phyloP scores from a whole-genome alignment of 2,888 invertebrate genomes.

The Mechanitis mazaeus region DNA sequence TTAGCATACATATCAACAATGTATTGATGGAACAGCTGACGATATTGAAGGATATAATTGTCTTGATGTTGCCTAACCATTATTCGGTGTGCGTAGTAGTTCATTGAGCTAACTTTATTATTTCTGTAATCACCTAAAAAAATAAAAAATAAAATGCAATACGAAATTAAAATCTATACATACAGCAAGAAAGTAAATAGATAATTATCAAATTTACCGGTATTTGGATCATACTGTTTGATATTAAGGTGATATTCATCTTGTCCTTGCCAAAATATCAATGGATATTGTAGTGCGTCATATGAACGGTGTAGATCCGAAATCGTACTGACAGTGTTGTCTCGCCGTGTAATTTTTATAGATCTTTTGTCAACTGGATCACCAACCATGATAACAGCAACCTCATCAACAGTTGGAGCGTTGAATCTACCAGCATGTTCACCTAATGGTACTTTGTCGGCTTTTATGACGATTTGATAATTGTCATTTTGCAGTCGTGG shows the following conservation, averaged over 20 bases:
- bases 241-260: constrained; percentile 30
- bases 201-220: constrained; percentile 30
- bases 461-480: constrained; percentile 26
- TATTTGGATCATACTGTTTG: constrained; percentile 28
- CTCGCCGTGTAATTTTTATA: constrained; percentile 25
- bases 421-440: constrained; percentile 33
- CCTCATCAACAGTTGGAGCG: constrained; percentile 35
- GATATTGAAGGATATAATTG: constrained; percentile 32
- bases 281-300: constrained; percentile 15
- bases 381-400: constrained; percentile 37
- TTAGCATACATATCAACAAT: constrained; percentile 34
- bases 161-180: constrained; percentile 24
- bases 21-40: constrained; percentile 40
- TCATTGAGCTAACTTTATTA: constrained; percentile 24
- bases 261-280: constrained; percentile 15
- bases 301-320: constrained; percentile 5
- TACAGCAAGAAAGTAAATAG: constrained; percentile 26
- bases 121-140: constrained; percentile 22
- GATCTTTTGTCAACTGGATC: constrained; percentile 33
- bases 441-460: constrained; percentile 27
- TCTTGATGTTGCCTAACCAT: constrained; percentile 19
- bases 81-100: too few relatives aligned
- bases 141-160: constrained; percentile 24
- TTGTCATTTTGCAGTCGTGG: constrained; percentile 22
- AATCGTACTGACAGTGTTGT: constrained; percentile 17